These are phyloP conservation scores for Tineola bisselliella DNA, from an alignment of 2,888 invertebrate species.

Conservation along the genomic window DNA sequence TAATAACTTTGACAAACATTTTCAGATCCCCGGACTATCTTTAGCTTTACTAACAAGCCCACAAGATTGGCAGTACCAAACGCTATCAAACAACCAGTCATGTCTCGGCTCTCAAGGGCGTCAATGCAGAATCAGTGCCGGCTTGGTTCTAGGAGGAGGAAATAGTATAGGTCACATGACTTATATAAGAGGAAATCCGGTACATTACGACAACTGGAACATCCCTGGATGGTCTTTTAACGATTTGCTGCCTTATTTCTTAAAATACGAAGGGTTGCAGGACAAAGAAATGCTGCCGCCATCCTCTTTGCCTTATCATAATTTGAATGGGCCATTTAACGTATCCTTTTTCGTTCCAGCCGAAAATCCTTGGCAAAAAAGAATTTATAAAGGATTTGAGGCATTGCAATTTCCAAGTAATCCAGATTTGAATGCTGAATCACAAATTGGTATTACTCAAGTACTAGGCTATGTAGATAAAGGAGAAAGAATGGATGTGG, in stretches of 20 bases:
- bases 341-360: background rate
- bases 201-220: constrained; percentile 14
- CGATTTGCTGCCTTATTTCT: constrained; percentile 6
- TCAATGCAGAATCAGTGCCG: constrained; percentile 5
- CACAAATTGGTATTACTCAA: constrained; percentile 7
- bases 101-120: background rate
- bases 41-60: background rate
- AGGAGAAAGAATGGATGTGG: constrained; percentile 6
- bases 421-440: constrained; percentile 4
- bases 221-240: constrained; percentile 7
- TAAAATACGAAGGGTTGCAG: constrained; percentile 4
- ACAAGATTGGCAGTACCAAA: constrained; percentile 9
- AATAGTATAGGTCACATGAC: constrained; percentile 5
- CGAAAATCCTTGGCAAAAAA: constrained; percentile 3
- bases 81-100: background rate
- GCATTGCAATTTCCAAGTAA: constrained; percentile 1
- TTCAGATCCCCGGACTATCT: constrained; percentile 12
- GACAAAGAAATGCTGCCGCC: background rate
- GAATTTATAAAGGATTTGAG: background rate
- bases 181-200: constrained; percentile 9
- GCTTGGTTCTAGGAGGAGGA: constrained; percentile 9
- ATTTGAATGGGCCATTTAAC: background rate
- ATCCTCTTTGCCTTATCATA: background rate
- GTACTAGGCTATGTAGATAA: background rate
- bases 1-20: too few relatives aligned